Percentiles rank a stretch among this genome's conserved stretches.
Evolutionary conservation across 2,888 invertebrate species (phyloP).

Genomic region (Phymatocera aterrima): DNA sequence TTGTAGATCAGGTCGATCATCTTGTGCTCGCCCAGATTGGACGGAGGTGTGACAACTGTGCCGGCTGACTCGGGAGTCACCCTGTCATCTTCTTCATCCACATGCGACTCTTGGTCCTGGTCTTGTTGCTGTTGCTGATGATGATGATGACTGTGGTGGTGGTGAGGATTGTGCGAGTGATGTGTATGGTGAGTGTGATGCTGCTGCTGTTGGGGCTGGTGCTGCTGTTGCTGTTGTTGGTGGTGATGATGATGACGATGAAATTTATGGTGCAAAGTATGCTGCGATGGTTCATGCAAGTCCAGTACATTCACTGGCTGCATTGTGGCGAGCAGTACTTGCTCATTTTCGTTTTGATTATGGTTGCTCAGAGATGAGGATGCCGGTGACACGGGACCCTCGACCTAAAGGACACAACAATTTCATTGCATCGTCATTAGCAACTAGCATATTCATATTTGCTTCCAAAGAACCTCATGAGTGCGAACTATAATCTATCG

Average conservation of each 20-base stretch:
- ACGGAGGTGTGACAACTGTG: constrained; percentile 77
- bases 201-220: constrained; percentile 76
- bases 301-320: constrained; percentile 91
- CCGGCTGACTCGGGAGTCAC: constrained; percentile 75
- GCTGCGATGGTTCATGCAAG: constrained; percentile 80
- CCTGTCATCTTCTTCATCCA: constrained; percentile 65
- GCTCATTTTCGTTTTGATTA: constrained; percentile 72
- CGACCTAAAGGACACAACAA: constrained; percentile 62
- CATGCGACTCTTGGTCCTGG: constrained; percentile 74
- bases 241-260: constrained; percentile 78
- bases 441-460: neutral
- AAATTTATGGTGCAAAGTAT: constrained; percentile 79
- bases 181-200: constrained; percentile 69
- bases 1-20: constrained; percentile 90
- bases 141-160: constrained; percentile 52
- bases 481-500: neutral
- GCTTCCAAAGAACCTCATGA: neutral
- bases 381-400: constrained; percentile 71
- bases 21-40: constrained; percentile 79
- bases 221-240: constrained; percentile 76
- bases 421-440: too few relatives aligned
- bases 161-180: constrained; percentile 71
- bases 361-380: constrained; percentile 72
- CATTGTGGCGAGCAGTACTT: constrained; percentile 86
- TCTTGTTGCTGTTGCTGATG: constrained; percentile 58